Evolutionary conservation across 2,888 invertebrate genomes (phyloP).

Genomic region (Epiblema foenella): DNA sequence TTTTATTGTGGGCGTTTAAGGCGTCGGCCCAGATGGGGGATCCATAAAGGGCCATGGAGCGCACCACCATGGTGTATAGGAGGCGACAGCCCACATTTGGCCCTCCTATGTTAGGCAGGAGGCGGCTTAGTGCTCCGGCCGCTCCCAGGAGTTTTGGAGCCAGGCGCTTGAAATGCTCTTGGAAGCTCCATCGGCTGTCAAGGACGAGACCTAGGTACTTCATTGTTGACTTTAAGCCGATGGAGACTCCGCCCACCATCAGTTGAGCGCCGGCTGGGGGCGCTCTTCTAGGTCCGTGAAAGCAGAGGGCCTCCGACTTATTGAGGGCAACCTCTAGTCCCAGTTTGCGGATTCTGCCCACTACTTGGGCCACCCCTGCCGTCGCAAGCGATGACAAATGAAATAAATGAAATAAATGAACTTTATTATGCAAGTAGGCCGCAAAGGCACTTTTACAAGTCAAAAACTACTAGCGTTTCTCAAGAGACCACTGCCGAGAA

Average conservation of each 20-base stretch:
- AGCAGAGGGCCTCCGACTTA: neutral
- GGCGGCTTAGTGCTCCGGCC: constrained; percentile 13
- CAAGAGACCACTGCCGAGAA: too few relatives aligned
- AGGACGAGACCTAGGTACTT: constrained; percentile 26
- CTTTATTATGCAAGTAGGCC: too few relatives aligned
- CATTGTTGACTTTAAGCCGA: constrained; percentile 12
- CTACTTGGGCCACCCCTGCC: too few relatives aligned
- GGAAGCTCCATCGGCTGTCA: constrained; percentile 43
- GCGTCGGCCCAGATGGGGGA: neutral
- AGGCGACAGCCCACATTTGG: neutral
- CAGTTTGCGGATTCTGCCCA: neutral
- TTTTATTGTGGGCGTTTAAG: neutral
- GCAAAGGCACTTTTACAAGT: too few relatives aligned
- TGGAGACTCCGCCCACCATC: neutral
- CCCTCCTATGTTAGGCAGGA: neutral
- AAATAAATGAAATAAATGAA: too few relatives aligned
- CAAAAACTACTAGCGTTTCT: too few relatives aligned
- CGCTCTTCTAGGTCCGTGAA: neutral
- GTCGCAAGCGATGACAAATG: too few relatives aligned
- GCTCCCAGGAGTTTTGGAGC: constrained; percentile 28
- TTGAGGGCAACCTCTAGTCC: neutral
- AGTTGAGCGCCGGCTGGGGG: neutral
- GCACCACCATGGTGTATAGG: neutral
- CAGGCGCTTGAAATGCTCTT: constrained; percentile 24
- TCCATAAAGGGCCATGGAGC: neutral